Evolutionary conservation across 2,797 vertebrate species (phyloP).

Genomic region (Limnodromus scolopaceus): DNA sequence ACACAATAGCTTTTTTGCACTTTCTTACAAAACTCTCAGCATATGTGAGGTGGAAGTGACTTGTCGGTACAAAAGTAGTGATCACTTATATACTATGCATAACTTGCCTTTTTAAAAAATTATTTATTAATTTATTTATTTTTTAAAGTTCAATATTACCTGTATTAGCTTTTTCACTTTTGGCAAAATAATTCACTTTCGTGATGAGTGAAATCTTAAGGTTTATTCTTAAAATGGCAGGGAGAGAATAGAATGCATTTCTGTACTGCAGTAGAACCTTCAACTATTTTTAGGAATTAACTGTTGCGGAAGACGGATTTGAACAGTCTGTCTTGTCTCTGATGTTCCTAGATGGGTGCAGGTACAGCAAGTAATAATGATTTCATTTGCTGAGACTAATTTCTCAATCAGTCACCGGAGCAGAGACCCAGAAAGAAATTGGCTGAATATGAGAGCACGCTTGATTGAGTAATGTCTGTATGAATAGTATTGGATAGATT

Average conservation of each 20-base stretch:
- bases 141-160: not conserved
- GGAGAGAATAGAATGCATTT: not conserved
- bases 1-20: not conserved
- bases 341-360: slow-evolving; percentile 39
- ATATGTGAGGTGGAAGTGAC: not conserved
- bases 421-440: slow-evolving; percentile 28
- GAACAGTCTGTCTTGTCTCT: slow-evolving; percentile 36
- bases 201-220: not conserved
- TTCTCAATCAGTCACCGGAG: slow-evolving; percentile 37
- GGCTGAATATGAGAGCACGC: not conserved
- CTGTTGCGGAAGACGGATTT: not conserved
- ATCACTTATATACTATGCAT: not conserved
- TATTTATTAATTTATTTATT: not conserved
- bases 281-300: not conserved
- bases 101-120: not conserved
- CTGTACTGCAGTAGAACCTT: not conserved
- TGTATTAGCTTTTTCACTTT: not conserved
- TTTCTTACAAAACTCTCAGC: not conserved
- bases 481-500: not conserved
- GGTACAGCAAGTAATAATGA: slow-evolving; percentile 33
- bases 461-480: not conserved
- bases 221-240: not conserved
- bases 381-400: slow-evolving; percentile 29
- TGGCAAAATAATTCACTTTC: not conserved
- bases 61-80: not conserved